Conservation (phyloP, 2,113 vertebrate species). For the Chaenocephalus aceratus region DNA sequence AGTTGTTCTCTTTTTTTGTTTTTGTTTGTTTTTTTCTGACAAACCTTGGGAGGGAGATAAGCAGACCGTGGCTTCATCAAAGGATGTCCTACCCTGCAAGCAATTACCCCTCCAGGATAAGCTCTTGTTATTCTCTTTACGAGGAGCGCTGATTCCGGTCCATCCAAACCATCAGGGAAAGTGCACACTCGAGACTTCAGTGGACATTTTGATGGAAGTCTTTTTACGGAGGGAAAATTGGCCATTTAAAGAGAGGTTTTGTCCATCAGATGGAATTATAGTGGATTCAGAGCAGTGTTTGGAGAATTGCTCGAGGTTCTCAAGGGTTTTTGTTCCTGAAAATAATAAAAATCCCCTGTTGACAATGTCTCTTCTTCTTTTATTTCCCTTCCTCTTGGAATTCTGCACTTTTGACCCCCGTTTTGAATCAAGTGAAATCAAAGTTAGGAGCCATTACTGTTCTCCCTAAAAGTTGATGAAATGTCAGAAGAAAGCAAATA, state of each 20-base stretch:
- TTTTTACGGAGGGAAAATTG: background rate
- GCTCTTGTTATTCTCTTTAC: slow-evolving; percentile 51
- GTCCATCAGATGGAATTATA: background rate
- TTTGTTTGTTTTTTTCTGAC: slow-evolving; percentile 17
- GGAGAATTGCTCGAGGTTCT: too few species aligned
- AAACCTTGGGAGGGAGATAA: slow-evolving; percentile 70
- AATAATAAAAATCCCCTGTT: too few species aligned
- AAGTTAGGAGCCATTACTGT: too few species aligned
- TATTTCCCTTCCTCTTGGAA: too few species aligned
- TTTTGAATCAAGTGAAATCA: too few species aligned
- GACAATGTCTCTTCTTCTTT: too few species aligned
- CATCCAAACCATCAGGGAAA: slow-evolving; percentile 20
- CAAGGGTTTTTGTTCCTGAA: too few species aligned
- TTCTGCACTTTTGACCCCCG: too few species aligned
- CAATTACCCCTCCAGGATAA: slow-evolving; percentile 78
- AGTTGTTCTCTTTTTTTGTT: slow-evolving; percentile 37
- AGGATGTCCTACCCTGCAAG: slow-evolving; percentile 70
- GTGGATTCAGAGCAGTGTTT: too few species aligned
- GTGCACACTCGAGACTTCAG: slow-evolving; percentile 20
- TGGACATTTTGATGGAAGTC: background rate
- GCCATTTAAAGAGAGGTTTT: background rate
- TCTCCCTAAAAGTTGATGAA: too few species aligned
- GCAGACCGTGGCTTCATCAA: slow-evolving; percentile 66
- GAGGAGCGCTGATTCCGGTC: slow-evolving; percentile 34
- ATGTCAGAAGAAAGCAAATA: too few species aligned